phyloP scores from a whole-genome alignment of 2,113 vertebrate species.

The Tachysurus vachellii region DNA sequence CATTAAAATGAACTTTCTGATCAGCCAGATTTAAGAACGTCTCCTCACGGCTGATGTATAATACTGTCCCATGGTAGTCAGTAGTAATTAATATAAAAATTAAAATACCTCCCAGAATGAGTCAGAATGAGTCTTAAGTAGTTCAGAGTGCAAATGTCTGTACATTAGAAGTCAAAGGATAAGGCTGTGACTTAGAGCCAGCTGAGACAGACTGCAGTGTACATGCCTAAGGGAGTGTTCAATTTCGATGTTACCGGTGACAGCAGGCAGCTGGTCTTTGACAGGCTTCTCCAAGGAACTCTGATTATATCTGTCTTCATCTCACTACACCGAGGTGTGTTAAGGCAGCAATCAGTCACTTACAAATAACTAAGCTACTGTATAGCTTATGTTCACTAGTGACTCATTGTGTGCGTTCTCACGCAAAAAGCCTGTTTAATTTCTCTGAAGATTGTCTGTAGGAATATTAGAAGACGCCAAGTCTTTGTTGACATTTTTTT shows the following conservation, averaged over 20 bases:
- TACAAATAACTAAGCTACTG: slow-evolving; percentile 25
- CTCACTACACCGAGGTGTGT: background rate
- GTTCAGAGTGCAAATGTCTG: background rate
- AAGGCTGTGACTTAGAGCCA: background rate
- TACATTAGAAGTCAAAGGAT: background rate
- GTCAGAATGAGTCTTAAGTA: background rate
- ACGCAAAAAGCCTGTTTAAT: background rate
- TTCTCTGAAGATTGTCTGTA: background rate
- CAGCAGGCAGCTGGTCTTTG: slow-evolving; percentile 33
- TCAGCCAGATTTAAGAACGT: background rate
- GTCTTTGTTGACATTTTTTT: background rate
- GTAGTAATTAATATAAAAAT: background rate
- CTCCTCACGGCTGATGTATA: background rate
- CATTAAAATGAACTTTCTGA: background rate
- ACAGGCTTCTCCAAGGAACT: slow-evolving; percentile 24
- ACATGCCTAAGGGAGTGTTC: slow-evolving; percentile 24
- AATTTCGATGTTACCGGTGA: slow-evolving; percentile 38
- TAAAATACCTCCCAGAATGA: background rate
- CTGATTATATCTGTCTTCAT: slow-evolving; percentile 31
- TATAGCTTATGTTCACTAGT: background rate
- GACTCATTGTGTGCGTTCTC: background rate
- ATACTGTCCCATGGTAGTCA: background rate
- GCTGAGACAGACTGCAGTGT: slow-evolving; percentile 21
- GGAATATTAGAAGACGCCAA: background rate
- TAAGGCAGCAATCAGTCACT: slow-evolving; percentile 12